Conservation (phyloP, 1,140 invertebrate species). For the Oncopodura yosiiana region DNA sequence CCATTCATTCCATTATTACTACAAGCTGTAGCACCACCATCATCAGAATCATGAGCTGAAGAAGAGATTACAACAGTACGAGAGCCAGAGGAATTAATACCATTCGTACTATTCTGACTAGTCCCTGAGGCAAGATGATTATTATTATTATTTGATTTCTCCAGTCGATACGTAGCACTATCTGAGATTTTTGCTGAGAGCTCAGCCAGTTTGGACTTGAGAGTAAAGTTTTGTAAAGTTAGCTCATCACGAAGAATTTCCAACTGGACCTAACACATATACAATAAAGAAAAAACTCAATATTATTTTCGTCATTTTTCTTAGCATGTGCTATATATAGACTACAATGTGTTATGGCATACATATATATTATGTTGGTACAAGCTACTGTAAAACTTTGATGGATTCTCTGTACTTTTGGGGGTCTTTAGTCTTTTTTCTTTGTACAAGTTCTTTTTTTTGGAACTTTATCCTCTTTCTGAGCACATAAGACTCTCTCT, state of each 20-base stretch:
- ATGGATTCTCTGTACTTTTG: too few species aligned
- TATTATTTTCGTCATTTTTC: not conserved
- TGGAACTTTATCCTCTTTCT: too few species aligned
- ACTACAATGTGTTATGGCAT: not conserved
- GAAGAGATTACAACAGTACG: too few species aligned
- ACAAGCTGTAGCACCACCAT: not conserved
- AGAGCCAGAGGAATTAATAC: not conserved
- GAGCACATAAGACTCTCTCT: too few species aligned
- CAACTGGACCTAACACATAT: conserved; percentile 36
- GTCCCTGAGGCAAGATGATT: conserved; percentile 4
- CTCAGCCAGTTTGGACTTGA: conserved; percentile 38
- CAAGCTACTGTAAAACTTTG: too few species aligned
- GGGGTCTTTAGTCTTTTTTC: not conserved
- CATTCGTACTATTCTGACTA: not conserved
- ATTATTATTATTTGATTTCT: conserved; percentile 29
- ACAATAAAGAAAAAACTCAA: not conserved
- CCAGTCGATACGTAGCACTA: conserved; percentile 37
- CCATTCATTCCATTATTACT: not conserved
- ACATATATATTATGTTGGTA: too few species aligned
- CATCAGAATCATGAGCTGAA: not conserved
- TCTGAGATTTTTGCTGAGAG: conserved; percentile 36
- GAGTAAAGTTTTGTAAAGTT: conserved; percentile 38
- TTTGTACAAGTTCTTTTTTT: not conserved
- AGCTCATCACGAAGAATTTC: conserved; percentile 39
- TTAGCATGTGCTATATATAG: not conserved